Conservation (phyloP, 2,888 invertebrate genomes). For the Chelonus formosanus region DNA sequence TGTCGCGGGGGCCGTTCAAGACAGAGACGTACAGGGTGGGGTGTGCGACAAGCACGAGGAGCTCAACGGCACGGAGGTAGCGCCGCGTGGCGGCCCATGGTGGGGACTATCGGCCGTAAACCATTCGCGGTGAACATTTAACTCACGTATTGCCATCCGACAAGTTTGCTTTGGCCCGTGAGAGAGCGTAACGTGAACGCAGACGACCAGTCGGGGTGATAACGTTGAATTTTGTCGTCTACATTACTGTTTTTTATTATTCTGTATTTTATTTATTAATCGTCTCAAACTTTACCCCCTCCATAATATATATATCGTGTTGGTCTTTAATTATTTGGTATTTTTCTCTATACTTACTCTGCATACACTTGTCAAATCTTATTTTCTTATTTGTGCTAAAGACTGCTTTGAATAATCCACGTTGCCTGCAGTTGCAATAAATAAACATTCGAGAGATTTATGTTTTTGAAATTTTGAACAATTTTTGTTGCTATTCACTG, state of each 20-base stretch:
- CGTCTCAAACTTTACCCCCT: no score
- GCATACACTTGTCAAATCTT: neutral
- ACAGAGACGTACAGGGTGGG: constrained; percentile 37
- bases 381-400: no score
- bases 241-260: constrained; percentile 14
- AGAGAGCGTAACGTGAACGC: constrained; percentile 54
- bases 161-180: constrained; percentile 66
- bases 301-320: no score
- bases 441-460: no score
- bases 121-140: constrained; percentile 67
- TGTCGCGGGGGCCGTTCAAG: constrained; percentile 38
- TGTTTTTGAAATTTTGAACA: no score
- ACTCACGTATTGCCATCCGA: constrained; percentile 67
- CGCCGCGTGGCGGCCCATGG: constrained; percentile 68
- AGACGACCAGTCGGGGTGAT: constrained; percentile 38
- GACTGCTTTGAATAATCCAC: no score
- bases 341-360: no score
- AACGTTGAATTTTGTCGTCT: constrained; percentile 18
- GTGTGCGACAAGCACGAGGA: constrained; percentile 45
- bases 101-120: constrained; percentile 71
- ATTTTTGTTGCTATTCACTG: no score
- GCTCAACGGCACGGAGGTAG: constrained; percentile 51
- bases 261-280: neutral
- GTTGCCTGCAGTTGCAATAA: no score
- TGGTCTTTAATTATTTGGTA: no score